A percentile compares a stretch with the other conserved stretches of the same genome.
Evolutionary conservation across 2,888 invertebrate genomes (phyloP).

Genomic region (Epistrophe grossulariae): DNA sequence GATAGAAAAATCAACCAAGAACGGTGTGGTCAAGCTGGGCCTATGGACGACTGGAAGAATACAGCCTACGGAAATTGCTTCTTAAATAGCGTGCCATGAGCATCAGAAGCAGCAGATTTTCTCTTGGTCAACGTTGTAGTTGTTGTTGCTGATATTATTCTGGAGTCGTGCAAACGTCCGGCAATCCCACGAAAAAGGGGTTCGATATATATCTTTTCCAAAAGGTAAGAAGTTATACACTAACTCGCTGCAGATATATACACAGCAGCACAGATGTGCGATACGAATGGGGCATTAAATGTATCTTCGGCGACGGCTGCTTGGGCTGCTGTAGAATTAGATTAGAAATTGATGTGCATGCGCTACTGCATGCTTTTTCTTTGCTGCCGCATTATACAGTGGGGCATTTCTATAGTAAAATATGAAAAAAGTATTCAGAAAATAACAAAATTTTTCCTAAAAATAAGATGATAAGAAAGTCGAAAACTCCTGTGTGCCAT

Average conservation of each 20-base stretch:
- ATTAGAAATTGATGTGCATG: conserved; percentile 71
- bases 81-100: conserved; percentile 64
- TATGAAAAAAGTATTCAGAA: not conserved
- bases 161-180: conserved; percentile 50
- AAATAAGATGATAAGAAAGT: no score
- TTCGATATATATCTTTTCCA: conserved; percentile 32
- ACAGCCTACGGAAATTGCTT: conserved; percentile 70
- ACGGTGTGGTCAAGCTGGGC: conserved; percentile 47
- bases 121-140: conserved; percentile 5
- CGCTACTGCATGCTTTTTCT: conserved; percentile 58
- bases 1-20: conserved; percentile 42
- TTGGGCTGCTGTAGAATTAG: conserved; percentile 54
- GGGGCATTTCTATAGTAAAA: not conserved
- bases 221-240: conserved; percentile 22
- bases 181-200: conserved; percentile 44
- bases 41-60: conserved; percentile 7
- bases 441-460: not conserved
- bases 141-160: conserved; percentile 6
- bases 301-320: conserved; percentile 49
- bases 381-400: not conserved
- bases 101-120: conserved; percentile 11
- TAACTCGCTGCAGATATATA: not conserved
- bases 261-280: conserved; percentile 47
- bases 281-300: conserved; percentile 60
- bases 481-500: no score